phyloP scores from a whole-genome alignment of 2,888 invertebrate species.

The Ochropacha duplaris region DNA sequence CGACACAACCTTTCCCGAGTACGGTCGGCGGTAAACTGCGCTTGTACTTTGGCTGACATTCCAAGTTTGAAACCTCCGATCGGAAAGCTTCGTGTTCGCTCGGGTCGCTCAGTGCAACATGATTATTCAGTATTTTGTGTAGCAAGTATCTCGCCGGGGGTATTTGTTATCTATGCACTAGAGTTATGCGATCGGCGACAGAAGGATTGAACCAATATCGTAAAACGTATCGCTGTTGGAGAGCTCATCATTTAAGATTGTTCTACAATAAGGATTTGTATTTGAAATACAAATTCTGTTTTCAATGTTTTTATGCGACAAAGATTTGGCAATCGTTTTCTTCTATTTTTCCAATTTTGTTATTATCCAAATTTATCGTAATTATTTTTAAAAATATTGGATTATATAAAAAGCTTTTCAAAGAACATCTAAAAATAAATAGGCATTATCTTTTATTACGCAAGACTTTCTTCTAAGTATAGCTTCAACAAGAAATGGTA shows the following conservation, averaged over 20 bases:
- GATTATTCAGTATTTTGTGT: conserved; percentile 39
- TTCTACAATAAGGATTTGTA: not conserved
- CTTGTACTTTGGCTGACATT: conserved; percentile 36
- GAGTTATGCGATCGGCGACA: conserved; percentile 23
- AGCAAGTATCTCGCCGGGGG: conserved; percentile 20
- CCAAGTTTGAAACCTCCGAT: conserved; percentile 48
- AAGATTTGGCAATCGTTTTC: not conserved
- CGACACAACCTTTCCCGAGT: conserved; percentile 35
- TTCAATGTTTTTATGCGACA: not conserved
- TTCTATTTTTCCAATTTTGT: not conserved
- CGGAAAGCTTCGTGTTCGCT: conserved; percentile 46
- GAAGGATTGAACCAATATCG: conserved; percentile 22
- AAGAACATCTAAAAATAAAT: too few relatives aligned
- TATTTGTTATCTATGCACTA: conserved; percentile 39
- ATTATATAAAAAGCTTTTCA: too few relatives aligned
- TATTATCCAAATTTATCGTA: not conserved
- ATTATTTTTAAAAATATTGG: too few relatives aligned
- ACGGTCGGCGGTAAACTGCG: conserved; percentile 53
- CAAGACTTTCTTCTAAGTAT: too few relatives aligned
- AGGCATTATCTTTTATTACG: too few relatives aligned
- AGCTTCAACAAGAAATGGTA: too few relatives aligned
- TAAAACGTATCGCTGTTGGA: conserved; percentile 19
- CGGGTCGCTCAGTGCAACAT: conserved; percentile 38
- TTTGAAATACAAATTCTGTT: not conserved
- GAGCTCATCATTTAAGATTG: conserved; percentile 8